Evolutionary conservation across 2,888 invertebrate species (phyloP).

Genomic region (Cataglyphis rosenhaueri): DNA sequence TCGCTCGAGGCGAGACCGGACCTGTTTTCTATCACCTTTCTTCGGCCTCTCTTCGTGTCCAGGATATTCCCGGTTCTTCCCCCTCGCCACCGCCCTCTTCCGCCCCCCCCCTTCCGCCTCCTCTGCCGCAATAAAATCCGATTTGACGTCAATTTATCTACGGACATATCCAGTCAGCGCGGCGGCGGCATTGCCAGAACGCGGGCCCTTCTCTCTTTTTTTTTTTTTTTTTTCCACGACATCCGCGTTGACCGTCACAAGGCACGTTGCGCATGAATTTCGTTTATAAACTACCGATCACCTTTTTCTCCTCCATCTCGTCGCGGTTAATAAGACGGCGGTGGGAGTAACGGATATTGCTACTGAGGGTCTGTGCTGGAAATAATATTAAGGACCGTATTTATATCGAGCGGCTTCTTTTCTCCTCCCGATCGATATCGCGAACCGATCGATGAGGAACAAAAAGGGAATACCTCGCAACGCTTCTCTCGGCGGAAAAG

Average conservation of each 20-base stretch:
- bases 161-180: slow-evolving; percentile 76
- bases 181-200: slow-evolving; percentile 57
- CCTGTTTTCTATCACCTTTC: slow-evolving; percentile 85
- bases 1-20: slow-evolving; percentile 83
- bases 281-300: slow-evolving; percentile 64
- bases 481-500: slow-evolving; percentile 46
- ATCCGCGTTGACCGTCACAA: slow-evolving; percentile 40
- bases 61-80: slow-evolving; percentile 50
- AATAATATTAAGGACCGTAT: slow-evolving; percentile 62
- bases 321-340: slow-evolving; percentile 68
- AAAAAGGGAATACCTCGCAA: slow-evolving; percentile 43
- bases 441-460: slow-evolving; percentile 44
- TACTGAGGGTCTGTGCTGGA: slow-evolving; percentile 45
- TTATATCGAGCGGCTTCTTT: slow-evolving; percentile 57
- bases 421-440: slow-evolving; percentile 37
- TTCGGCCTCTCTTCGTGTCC: slow-evolving; percentile 75
- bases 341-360: slow-evolving; percentile 70
- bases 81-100: not conserved
- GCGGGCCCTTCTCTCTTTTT: slow-evolving; percentile 53
- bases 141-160: slow-evolving; percentile 84
- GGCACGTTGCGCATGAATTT: slow-evolving; percentile 71
- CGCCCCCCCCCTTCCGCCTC: slow-evolving; percentile 47
- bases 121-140: slow-evolving; percentile 82
- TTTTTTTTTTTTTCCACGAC: not conserved
- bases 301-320: slow-evolving; percentile 55